These are phyloP conservation scores for Drosophila hamatofila DNA, from an alignment of 2,888 invertebrate species.

Conservation along the genomic window DNA sequence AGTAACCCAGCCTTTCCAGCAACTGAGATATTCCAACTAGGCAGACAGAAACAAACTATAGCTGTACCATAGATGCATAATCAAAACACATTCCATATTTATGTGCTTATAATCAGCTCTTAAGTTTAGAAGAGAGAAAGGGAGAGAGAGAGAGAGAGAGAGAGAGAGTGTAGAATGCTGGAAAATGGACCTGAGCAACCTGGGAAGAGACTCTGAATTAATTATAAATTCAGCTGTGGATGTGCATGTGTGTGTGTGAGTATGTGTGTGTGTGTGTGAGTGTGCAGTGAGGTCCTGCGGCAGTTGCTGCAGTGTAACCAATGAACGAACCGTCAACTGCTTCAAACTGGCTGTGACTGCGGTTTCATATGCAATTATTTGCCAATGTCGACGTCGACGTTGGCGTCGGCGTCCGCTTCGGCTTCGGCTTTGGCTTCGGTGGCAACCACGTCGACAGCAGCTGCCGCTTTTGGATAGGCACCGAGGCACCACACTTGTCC, in stretches of 20 bases:
- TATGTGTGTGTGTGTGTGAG: constrained; percentile 2
- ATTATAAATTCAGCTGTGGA: constrained; percentile 64
- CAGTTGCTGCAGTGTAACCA: constrained; percentile 40
- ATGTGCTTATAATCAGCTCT: constrained; percentile 24
- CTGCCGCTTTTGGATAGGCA: constrained; percentile 32
- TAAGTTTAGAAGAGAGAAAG: neutral
- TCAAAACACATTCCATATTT: constrained; percentile 11
- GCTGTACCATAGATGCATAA: neutral
- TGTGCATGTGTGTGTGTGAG: neutral
- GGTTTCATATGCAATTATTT: constrained; percentile 80
- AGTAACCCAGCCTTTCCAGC: neutral
- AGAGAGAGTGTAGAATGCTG: neutral
- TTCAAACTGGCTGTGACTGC: constrained; percentile 66
- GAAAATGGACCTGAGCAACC: neutral
- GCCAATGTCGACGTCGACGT: constrained; percentile 35
- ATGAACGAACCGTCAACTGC: constrained; percentile 63
- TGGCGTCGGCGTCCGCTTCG: neutral
- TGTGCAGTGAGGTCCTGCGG: constrained; percentile 20
- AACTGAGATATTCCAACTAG: neutral
- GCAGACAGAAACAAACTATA: neutral
- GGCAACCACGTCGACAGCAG: constrained; percentile 37
- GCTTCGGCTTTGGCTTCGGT: constrained; percentile 1
- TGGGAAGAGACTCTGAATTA: constrained; percentile 48
- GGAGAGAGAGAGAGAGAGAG: neutral
- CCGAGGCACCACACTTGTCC: constrained; percentile 30